Conservation (phyloP, 2,888 invertebrate species). For the Cartodere bifasciata region DNA sequence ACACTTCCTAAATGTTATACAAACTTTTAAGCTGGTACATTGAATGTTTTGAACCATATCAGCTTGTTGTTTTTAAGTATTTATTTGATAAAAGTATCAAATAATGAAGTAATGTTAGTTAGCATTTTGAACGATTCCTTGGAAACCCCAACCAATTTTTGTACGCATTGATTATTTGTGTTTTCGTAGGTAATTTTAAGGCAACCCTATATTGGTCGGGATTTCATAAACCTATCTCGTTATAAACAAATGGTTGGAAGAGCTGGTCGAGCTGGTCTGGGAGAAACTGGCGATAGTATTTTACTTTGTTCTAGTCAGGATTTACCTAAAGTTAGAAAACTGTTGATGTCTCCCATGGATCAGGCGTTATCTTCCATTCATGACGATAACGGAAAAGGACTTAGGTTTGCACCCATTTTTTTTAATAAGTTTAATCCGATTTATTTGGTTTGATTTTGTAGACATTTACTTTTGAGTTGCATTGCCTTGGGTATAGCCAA, state of each 20-base stretch:
- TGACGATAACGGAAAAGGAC: conserved; percentile 39
- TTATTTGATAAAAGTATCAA: too few relatives aligned
- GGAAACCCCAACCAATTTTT: too few relatives aligned
- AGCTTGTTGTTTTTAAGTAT: too few relatives aligned
- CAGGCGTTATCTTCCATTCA: conserved; percentile 48
- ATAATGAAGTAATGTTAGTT: too few relatives aligned
- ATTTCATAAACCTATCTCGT: conserved; percentile 58
- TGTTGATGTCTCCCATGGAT: conserved; percentile 54
- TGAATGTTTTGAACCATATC: too few relatives aligned
- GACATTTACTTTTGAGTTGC: conserved; percentile 53
- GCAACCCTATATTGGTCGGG: conserved; percentile 67
- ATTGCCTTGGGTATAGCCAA: conserved; percentile 51
- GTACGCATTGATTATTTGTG: too few relatives aligned
- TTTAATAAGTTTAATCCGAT: not conserved
- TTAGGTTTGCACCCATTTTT: conserved; percentile 27
- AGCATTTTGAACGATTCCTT: too few relatives aligned
- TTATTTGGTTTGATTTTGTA: conserved; percentile 16
- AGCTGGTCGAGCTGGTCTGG: conserved; percentile 84
- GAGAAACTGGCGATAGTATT: conserved; percentile 74
- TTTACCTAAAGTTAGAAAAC: conserved; percentile 41
- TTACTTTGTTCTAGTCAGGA: conserved; percentile 59
- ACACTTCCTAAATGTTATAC: too few relatives aligned
- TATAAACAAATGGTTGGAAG: conserved; percentile 96
- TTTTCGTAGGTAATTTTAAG: conserved; percentile 57
- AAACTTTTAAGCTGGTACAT: too few relatives aligned